Conservation (phyloP, 1,140 invertebrate genomes). For the Centruroides vittatus region DNA sequence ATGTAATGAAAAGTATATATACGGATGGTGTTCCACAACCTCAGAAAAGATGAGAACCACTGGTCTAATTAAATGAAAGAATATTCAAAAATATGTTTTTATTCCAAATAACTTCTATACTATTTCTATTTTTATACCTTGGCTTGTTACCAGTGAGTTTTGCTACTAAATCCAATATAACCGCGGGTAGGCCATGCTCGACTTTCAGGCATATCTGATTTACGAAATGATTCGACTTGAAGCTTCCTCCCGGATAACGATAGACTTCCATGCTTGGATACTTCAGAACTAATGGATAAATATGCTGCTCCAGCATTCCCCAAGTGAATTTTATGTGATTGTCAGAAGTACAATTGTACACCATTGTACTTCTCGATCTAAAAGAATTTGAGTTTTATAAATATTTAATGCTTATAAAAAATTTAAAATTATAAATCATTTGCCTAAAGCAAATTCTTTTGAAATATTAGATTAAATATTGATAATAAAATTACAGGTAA, state of each 20-base stretch:
- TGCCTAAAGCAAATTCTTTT: no score
- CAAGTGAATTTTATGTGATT: slow-evolving; percentile 75
- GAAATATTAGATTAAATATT: no score
- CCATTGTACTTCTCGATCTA: slow-evolving; percentile 46
- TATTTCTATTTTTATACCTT: slow-evolving; percentile 41
- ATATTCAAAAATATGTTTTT: no score
- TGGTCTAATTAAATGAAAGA: no score
- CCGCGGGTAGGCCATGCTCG: slow-evolving; percentile 68
- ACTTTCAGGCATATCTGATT: slow-evolving; percentile 65
- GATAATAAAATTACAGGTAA: no score
- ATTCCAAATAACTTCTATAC: no score
- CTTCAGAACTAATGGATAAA: slow-evolving; percentile 18
- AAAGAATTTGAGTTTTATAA: no score
- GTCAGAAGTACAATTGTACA: slow-evolving; percentile 84
- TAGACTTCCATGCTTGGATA: slow-evolving; percentile 20
- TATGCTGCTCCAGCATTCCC: slow-evolving; percentile 30
- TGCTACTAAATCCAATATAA: slow-evolving; percentile 57
- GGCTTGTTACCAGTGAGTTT: slow-evolving; percentile 56
- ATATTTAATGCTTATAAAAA: no score
- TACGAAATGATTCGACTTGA: slow-evolving; percentile 51
- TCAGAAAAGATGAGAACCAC: no score
- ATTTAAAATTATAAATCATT: no score
- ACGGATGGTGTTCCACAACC: no score
- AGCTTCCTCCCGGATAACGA: slow-evolving; percentile 25
- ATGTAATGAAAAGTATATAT: no score